These are phyloP conservation scores for Temnopleurus reevesii DNA, from an alignment of 53 echinoderm and acorn worm species.

Conservation along the genomic window DNA sequence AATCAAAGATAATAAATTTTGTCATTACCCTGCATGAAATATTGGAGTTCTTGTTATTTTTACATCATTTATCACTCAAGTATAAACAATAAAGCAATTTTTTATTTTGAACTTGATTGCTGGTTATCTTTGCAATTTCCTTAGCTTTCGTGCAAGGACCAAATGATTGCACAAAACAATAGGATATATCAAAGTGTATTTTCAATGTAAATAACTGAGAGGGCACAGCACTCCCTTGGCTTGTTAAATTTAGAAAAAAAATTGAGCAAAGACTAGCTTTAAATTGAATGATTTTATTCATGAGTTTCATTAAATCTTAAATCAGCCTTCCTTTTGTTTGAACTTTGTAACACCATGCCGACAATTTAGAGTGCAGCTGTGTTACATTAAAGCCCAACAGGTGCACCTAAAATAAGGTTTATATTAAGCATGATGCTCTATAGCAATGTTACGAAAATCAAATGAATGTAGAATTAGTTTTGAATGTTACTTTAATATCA, in stretches of 20 bases:
- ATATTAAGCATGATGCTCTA: neutral
- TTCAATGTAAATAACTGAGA: too few relatives aligned
- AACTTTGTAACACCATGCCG: constrained; percentile 19
- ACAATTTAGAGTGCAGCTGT: constrained; percentile 43
- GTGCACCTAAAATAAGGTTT: constrained; percentile 13
- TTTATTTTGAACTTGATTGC: too few relatives aligned
- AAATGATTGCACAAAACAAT: too few relatives aligned
- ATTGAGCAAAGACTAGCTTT: constrained; percentile 9
- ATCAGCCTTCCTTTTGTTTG: constrained; percentile 14
- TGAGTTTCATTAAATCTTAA: constrained; percentile 6
- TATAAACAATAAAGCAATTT: too few relatives aligned
- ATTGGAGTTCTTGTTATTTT: too few relatives aligned
- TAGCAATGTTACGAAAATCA: neutral
- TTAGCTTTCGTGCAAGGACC: too few relatives aligned
- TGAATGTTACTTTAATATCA: neutral
- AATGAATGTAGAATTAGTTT: neutral
- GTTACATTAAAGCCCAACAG: constrained; percentile 24
- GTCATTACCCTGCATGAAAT: too few relatives aligned
- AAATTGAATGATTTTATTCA: constrained; percentile 30
- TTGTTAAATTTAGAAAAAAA: neutral
- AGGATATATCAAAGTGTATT: too few relatives aligned
- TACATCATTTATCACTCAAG: too few relatives aligned
- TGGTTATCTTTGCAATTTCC: too few relatives aligned
- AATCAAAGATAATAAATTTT: too few relatives aligned
- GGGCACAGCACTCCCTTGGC: too few relatives aligned